phyloP scores from a whole-genome alignment of 2,113 vertebrate genomes.

The Genyomyrus donnyi region DNA sequence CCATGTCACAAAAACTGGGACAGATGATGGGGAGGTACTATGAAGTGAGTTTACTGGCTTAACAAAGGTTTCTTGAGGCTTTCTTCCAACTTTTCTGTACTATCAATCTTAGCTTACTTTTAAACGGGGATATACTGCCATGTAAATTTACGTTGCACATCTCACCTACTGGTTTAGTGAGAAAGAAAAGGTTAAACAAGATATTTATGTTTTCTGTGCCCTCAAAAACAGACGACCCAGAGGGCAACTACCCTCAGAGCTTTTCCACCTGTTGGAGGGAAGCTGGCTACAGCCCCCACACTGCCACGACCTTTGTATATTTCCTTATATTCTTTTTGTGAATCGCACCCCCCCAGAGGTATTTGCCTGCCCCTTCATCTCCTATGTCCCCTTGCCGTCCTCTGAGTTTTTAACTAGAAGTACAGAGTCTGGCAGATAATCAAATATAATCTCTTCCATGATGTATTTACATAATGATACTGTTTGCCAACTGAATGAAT shows the following conservation, averaged over 20 bases:
- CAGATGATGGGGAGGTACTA: neutral
- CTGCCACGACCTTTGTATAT: neutral
- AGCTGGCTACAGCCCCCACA: neutral
- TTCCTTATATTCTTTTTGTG: neutral
- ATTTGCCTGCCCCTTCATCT: neutral
- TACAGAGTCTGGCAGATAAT: constrained; percentile 1
- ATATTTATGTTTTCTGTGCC: neutral
- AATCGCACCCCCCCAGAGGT: neutral
- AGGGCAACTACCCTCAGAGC: neutral
- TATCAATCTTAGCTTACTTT: neutral
- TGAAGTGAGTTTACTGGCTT: neutral
- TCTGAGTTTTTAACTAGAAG: neutral
- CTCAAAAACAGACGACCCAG: neutral
- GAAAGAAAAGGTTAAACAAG: neutral
- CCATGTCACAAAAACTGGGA: neutral
- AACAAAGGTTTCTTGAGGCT: neutral
- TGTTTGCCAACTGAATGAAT: neutral
- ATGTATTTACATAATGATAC: neutral
- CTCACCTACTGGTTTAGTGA: neutral
- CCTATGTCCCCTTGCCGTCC: neutral
- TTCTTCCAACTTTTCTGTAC: neutral
- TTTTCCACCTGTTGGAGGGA: neutral
- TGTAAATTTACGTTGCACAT: neutral
- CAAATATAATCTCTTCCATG: neutral
- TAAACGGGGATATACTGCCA: neutral